Base-by-base conservation (phyloP, 92 coral and sea anemone genomes). In the Porites rus region DNA sequence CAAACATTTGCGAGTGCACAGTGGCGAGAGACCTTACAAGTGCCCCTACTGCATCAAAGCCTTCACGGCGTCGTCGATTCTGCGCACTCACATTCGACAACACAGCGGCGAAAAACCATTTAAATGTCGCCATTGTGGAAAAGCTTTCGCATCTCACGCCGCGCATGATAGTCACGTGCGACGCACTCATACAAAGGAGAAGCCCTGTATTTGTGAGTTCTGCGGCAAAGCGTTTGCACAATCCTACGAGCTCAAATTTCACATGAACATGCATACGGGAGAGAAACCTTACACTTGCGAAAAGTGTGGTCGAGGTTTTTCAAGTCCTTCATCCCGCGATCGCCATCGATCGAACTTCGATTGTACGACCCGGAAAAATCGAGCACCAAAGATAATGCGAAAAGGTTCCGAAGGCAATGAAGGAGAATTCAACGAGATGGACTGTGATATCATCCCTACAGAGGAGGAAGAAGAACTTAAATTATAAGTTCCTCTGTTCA, bases 151-250 rank as follows among this genome's bases (percentile, higher is more conserved):
- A 16, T 97, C 99, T n/a, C 99, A 97, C 84, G 99, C 99, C 10
- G 99, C 99, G 16, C 99, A 97, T 70, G 99, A 97, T 69, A 97
- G 99, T 76, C 99, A 97, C 96, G 99, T 97, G 88, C 82, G 99
- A 46, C 95, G 99, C 71, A 97, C 99, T 22, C 99, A 97, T 68
- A 97, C 99, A 50, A 97, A 97, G 84, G 99, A 97, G 68, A 97
- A 97, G 80, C 99, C 99, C 10, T 97, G 99, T 59, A 86, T 97
- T 46, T 97, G 99, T 53, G 98, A 97, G 89, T 97, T 92, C 74
- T 97, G 99, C 63, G 99, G 99, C 1, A 97, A 97, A 75, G 99
- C 99, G 67, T 97, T 97, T 58, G 98, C 99, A 0, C 99, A 97
- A 88, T 97, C 99, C 25, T 97, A 97, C 89, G 99, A 97, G 78